Evolutionary conservation across 2,113 vertebrate genomes (phyloP).

Genomic region (Sapajus apella): DNA sequence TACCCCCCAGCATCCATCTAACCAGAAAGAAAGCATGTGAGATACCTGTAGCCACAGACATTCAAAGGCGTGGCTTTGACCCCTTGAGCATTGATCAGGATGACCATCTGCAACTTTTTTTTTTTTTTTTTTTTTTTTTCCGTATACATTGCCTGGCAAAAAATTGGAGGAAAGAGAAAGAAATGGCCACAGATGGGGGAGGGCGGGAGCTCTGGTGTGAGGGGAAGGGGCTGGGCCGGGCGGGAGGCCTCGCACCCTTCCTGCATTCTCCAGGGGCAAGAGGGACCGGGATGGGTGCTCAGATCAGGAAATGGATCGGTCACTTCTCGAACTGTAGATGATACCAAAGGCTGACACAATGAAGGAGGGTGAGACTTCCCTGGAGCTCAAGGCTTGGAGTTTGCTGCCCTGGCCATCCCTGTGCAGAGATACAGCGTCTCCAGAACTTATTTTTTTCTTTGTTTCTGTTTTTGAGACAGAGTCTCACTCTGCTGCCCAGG

Average conservation of each 20-base stretch:
- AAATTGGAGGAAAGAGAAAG: not conserved
- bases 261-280: rapidly evolving
- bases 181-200: not conserved
- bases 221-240: rapidly evolving
- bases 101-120: not conserved
- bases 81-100: not conserved
- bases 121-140: not conserved
- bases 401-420: not conserved
- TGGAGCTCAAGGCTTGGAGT: not conserved
- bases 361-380: not conserved
- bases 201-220: rapidly evolving
- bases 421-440: not conserved
- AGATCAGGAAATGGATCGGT: not conserved
- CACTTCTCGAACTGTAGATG: not conserved
- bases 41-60: not conserved
- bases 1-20: not conserved
- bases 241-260: not conserved
- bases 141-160: not conserved
- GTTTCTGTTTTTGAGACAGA: not conserved
- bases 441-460: not conserved
- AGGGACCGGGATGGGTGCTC: not conserved
- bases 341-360: not conserved
- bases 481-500: not conserved
- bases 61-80: not conserved
- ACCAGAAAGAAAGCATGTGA: not conserved